Evolutionary conservation across 2,888 invertebrate genomes (phyloP).

Genomic region (Furcula furcula): DNA sequence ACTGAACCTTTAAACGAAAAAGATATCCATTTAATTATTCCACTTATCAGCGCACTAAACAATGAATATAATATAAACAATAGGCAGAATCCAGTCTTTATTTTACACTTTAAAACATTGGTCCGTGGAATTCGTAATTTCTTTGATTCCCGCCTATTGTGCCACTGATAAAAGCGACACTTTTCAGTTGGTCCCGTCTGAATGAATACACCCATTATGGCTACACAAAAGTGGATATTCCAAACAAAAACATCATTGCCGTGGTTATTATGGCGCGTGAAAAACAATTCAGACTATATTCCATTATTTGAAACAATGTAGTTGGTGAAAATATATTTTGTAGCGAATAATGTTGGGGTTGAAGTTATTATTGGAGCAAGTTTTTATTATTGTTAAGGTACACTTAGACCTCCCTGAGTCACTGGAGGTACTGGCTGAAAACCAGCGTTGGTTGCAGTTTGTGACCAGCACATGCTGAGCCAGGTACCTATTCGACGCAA

Average conservation of each 20-base stretch:
- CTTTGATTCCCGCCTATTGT: conserved; percentile 78
- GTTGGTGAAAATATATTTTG: conserved; percentile 51
- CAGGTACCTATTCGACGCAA: too few relatives aligned
- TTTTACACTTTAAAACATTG: conserved; percentile 69
- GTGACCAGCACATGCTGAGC: too few relatives aligned
- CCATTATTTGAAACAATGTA: conserved; percentile 64
- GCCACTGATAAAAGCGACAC: conserved; percentile 76
- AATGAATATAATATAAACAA: conserved; percentile 46
- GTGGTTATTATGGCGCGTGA: conserved; percentile 58
- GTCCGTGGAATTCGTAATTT: conserved; percentile 70
- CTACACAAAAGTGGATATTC: conserved; percentile 74
- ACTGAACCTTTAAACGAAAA: too few relatives aligned
- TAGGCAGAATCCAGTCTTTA: conserved; percentile 45
- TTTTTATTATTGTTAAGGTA: too few relatives aligned
- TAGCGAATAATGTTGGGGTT: conserved; percentile 51
- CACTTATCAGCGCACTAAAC: conserved; percentile 28
- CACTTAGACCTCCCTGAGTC: too few relatives aligned
- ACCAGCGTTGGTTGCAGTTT: too few relatives aligned
- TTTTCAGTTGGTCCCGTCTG: conserved; percentile 69
- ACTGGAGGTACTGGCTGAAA: too few relatives aligned
- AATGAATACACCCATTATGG: conserved; percentile 78
- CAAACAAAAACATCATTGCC: conserved; percentile 72
- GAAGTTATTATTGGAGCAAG: too few relatives aligned
- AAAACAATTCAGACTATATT: conserved; percentile 66
- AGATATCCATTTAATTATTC: too few relatives aligned